A percentile compares a stretch with the other conserved stretches of the same genome.
Evolutionary conservation across 2,113 vertebrate species (phyloP).

Genomic region (Myanophis thanlyinensis): DNA sequence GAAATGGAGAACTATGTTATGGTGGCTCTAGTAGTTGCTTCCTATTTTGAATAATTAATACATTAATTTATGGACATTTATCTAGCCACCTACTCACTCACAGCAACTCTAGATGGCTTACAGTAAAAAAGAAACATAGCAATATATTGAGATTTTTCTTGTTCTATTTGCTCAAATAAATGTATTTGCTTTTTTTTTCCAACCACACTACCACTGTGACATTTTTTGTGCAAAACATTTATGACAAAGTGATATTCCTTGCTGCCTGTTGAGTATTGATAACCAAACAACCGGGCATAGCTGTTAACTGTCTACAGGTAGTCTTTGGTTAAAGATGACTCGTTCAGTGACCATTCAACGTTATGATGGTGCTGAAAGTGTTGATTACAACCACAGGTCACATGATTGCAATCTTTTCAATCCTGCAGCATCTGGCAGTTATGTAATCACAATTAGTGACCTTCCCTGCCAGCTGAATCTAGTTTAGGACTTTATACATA

Average conservation of each 20-base stretch:
- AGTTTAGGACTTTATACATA: neutral
- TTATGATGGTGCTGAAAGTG: neutral
- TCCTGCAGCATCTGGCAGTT: neutral
- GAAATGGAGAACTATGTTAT: constrained; percentile 67
- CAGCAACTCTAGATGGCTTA: neutral
- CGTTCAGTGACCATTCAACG: neutral
- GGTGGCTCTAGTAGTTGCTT: constrained; percentile 66
- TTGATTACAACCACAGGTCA: neutral
- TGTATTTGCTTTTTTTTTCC: neutral
- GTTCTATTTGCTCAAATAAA: constrained; percentile 3
- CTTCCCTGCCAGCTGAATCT: neutral
- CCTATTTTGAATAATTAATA: constrained; percentile 63
- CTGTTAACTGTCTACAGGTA: neutral
- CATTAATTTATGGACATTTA: neutral
- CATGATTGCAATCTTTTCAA: neutral
- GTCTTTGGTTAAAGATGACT: neutral
- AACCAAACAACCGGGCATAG: neutral
- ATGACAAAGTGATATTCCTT: neutral
- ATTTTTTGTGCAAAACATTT: neutral
- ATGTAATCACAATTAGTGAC: neutral
- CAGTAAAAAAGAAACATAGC: neutral
- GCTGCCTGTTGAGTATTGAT: neutral
- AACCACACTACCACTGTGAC: neutral
- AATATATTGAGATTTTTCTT: neutral
- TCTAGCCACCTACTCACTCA: neutral